Percentiles rank a stretch among this genome's conserved stretches.
phyloP scores from a whole-genome alignment of 2,888 invertebrate species.

The Coronaproctus castanopsis region DNA sequence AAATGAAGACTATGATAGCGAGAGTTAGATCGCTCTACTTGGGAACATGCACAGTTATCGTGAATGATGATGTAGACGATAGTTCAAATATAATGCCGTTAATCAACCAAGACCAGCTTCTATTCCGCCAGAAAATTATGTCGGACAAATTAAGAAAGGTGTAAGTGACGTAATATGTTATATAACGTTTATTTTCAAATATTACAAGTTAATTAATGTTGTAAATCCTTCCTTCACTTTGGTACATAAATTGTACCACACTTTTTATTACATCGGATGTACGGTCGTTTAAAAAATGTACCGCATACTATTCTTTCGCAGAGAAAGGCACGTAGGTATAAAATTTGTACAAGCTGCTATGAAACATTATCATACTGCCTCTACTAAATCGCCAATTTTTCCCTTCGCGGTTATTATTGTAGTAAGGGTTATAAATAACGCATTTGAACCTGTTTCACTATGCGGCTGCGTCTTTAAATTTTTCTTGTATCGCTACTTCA shows the following conservation, averaged over 20 bases:
- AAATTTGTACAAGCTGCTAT: too few relatives aligned
- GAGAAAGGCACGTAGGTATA: too few relatives aligned
- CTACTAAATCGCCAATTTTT: too few relatives aligned
- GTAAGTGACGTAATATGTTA: constrained; percentile 1
- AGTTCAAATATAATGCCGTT: neutral
- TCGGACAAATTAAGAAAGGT: neutral
- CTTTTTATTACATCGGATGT: neutral
- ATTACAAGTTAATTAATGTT: neutral
- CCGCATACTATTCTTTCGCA: too few relatives aligned
- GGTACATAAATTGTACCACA: neutral
- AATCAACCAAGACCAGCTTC: neutral
- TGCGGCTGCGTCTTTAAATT: too few relatives aligned
- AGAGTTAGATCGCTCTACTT: constrained; percentile 38
- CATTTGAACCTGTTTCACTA: too few relatives aligned
- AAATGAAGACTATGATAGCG: constrained; percentile 38
- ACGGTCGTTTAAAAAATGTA: neutral
- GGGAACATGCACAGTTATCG: constrained; percentile 31
- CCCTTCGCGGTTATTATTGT: too few relatives aligned
- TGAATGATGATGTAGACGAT: constrained; percentile 16
- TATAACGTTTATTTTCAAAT: neutral
- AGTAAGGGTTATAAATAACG: too few relatives aligned
- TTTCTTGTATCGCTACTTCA: too few relatives aligned
- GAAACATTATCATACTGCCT: too few relatives aligned
- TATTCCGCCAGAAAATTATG: neutral
- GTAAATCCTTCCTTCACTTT: neutral